These are phyloP conservation scores for Grammomys surdaster DNA, from an alignment of 2,113 vertebrate genomes.

Conservation along the genomic window DNA sequence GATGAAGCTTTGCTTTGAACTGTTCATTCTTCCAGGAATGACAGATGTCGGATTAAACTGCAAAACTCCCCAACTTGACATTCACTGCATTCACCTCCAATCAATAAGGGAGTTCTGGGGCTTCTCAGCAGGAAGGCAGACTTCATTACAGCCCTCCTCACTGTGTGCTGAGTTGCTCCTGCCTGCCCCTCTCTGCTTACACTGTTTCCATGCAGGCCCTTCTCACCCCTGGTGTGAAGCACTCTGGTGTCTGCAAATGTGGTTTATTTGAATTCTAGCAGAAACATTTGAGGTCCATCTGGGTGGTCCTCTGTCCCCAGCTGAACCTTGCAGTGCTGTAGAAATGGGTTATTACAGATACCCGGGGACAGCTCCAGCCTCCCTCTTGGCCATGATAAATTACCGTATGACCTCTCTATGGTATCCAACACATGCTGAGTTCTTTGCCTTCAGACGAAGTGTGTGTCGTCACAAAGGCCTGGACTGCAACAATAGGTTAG, in stretches of 20 bases:
- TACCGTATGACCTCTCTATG: background rate
- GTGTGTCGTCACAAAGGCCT: background rate
- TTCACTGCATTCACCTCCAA: conserved; percentile 85
- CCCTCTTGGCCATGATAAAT: conserved; percentile 13
- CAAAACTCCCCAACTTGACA: conserved; percentile 82
- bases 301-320: conserved; percentile 72
- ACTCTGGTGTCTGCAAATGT: conserved; percentile 66
- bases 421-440: background rate
- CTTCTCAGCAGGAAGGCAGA: conserved; percentile 85
- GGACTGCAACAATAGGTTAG: background rate
- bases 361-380: conserved; percentile 16
- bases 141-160: conserved; percentile 81
- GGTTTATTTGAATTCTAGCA: conserved; percentile 76
- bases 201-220: conserved; percentile 70
- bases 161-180: conserved; percentile 63
- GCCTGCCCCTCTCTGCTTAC: conserved; percentile 75
- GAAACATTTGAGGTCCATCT: conserved; percentile 69
- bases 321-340: conserved; percentile 69
- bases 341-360: conserved; percentile 69
- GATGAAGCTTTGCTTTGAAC: conserved; percentile 84
- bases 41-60: conserved; percentile 86
- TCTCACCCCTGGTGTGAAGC: conserved; percentile 65
- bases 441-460: conserved; percentile 41
- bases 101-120: conserved; percentile 82
- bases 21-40: conserved; percentile 87